Evolutionary conservation across 2,797 vertebrate genomes (phyloP), one percentile per base, ranked within the genome.

Genomic region (Phoxinus dragarum): DNA sequence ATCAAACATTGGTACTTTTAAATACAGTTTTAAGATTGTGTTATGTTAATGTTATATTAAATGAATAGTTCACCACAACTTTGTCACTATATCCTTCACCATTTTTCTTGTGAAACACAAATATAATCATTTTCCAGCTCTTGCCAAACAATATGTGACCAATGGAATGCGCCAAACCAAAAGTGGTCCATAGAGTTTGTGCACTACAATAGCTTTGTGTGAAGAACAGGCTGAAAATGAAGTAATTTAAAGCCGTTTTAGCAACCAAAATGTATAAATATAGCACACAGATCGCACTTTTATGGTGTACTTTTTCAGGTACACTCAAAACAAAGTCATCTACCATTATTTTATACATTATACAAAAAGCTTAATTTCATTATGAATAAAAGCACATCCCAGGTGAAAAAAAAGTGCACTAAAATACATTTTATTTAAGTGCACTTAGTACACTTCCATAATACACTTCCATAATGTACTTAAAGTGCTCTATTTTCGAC

Each of bases 1-100:
- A 92, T 90, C 86, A 89, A 90, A 91, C 88, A 76, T 80, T 90
- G 61, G 52, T 80, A 67, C 61, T 36, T 80, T 68, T 36, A 21
- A 66, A 44, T 6, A 34, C n/a, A 23, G 11, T 27, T 73, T 73
- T 27, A 47, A 11, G 38, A 27, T 27, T 27, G 52, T 61, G 14
- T 59, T 8, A 14, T 21, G 36, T 61, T 42, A 19, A 61, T 14
- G 11, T 40, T 77, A 59, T 27, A 59, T 77, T 68, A 38, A 64
- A 64, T 2, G 8, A 68, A 68, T 40, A 36, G 34, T 38, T 68
- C 3, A 38, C 8, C 19, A 38, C 67, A 21, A 36, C 34, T 38
- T 8, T 68, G 34, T 38, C 34, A 38, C 66, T 34, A 36, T 19
- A 34, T 36, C 34, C 31, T 68, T 68, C 3, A 23, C 7, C 23